Conservation (phyloP, 2,888 invertebrate genomes). For the Drosophila acutilabella region DNA sequence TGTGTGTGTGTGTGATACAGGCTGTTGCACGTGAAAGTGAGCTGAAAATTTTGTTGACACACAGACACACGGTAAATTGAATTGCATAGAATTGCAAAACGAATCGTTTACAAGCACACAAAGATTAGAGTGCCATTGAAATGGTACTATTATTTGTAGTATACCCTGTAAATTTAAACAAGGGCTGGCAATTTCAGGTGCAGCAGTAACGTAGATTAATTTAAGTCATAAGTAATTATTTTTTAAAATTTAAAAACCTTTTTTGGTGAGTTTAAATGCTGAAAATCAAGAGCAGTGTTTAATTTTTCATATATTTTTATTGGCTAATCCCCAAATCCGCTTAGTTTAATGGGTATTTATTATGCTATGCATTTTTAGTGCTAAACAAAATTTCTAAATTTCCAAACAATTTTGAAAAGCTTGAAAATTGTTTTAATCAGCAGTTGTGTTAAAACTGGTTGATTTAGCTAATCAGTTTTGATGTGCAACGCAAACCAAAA, state of each 20-base stretch:
- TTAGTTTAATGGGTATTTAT: too few relatives aligned
- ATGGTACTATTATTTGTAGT: not conserved
- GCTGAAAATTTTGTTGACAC: slow-evolving; percentile 27
- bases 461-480: slow-evolving; percentile 2
- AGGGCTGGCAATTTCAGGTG: not conserved
- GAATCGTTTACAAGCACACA: slow-evolving; percentile 11
- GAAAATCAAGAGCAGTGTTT: too few relatives aligned
- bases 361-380: too few relatives aligned
- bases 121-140: slow-evolving; percentile 13
- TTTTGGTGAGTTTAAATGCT: too few relatives aligned
- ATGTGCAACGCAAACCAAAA: not conserved
- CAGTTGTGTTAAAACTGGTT: not conserved
- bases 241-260: too few relatives aligned
- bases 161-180: not conserved
- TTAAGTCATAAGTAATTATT: too few relatives aligned
- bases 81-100: slow-evolving; percentile 29
- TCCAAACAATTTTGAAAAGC: not conserved
- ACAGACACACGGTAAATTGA: slow-evolving; percentile 16
- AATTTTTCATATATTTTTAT: too few relatives aligned
- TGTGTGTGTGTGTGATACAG: slow-evolving; percentile 9
- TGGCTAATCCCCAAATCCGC: too few relatives aligned
- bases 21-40: slow-evolving; percentile 39
- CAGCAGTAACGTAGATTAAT: too few relatives aligned
- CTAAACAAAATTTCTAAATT: too few relatives aligned
- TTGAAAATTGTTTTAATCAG: not conserved